These are phyloP conservation scores for Keiferia lycopersicella DNA, from an alignment of 2,888 invertebrate genomes.

Conservation along the genomic window DNA sequence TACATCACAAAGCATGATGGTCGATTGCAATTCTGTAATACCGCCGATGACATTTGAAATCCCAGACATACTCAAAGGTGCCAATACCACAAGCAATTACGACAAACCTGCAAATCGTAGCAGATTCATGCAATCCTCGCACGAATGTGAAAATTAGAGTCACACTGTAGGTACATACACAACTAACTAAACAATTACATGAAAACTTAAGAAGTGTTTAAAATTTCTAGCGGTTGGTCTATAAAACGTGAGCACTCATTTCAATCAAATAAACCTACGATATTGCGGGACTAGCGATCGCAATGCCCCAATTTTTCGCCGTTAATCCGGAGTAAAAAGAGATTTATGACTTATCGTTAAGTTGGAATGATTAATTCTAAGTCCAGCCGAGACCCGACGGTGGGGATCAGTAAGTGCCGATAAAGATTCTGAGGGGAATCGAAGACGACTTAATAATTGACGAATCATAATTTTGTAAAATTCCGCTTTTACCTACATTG, in stretches of 20 bases:
- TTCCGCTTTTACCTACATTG: background rate
- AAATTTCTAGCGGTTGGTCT: background rate
- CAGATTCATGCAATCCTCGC: background rate
- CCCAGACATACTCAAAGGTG: conserved; percentile 18
- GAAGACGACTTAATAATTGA: background rate
- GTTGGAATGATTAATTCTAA: conserved; percentile 56
- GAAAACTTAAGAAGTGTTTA: background rate
- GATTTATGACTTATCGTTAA: conserved; percentile 61
- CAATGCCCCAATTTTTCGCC: conserved; percentile 38
- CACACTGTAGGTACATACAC: background rate
- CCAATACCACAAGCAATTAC: too few species aligned
- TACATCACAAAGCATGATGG: conserved; percentile 8
- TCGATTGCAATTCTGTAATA: background rate
- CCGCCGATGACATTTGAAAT: background rate
- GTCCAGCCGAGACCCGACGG: conserved; percentile 34
- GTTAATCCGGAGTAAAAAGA: conserved; percentile 38
- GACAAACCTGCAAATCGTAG: background rate
- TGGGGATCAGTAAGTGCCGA: background rate
- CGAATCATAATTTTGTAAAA: background rate
- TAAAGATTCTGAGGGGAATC: too few species aligned
- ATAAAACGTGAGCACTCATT: background rate
- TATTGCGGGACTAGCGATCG: conserved; percentile 26
- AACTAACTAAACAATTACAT: background rate
- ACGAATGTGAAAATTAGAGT: background rate
- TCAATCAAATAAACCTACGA: conserved; percentile 12